Base-by-base conservation (phyloP, 2,113 vertebrate genomes). In the Coptodon bakossiorum region DNA sequence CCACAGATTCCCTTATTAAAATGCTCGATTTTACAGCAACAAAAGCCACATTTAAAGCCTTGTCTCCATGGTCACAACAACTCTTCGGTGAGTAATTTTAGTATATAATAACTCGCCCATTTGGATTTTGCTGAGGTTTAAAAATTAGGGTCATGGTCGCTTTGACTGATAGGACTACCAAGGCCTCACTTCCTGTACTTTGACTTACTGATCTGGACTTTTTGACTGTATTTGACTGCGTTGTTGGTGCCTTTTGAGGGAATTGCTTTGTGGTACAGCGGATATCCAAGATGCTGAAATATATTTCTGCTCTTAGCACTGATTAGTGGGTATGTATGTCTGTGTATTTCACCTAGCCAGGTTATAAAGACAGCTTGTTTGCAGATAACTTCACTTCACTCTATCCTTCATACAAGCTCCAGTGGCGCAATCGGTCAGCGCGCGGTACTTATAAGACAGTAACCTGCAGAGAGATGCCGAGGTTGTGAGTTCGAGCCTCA, bases 401-500 rank as follows among this genome's bases (percentile, higher is more conserved):
- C 43, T 14, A 2, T 45, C 6, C 43, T 6, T 45, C 43, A 38
- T 38, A 38, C 36, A 19, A 63, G 78, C 87, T 94, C 90, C 85
- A 88, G 88, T 90, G 82, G 90, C 2, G 78, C 86, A 91, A 85
- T 89, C 6, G 85, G 87, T 80, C 61, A 88, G 92, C 19, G 43
- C 3, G 19, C 0, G 2, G 86, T 88, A 84, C 89, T 86, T 92
- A 88, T 89, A 92, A 12, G 71, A 56, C 86, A 92, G 86, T 89
- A 63, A 2, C 68, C 52, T 5, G 82, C 78, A 27, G 63, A 86
- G 84, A 2, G 2, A 87, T 90, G 89, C 81, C 1, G 79, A 86
- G 83, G 85, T 90, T 91, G 89, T 52, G 89, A 91, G 82, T 83
- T 90, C 3, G 2, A 92, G 52, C 76, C 86, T 91, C 86, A 90